phyloP scores from a whole-genome alignment of 1,140 invertebrate species.

The Scaptomyza graminum region DNA sequence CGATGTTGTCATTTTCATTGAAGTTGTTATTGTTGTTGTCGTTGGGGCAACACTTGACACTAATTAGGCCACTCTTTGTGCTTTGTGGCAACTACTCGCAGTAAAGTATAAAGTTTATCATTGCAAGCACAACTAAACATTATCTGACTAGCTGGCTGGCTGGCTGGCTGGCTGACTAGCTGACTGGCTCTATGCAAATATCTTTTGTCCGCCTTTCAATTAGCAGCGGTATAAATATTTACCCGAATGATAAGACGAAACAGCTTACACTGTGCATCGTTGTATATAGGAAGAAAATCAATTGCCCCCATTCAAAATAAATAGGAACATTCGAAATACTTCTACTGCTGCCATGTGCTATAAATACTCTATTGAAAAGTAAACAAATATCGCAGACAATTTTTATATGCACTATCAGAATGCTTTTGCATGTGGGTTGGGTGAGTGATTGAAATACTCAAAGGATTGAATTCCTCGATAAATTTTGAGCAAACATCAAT shows the following conservation, averaged over 20 bases:
- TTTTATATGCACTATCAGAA: slow-evolving; percentile 39
- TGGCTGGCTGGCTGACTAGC: slow-evolving; percentile 30
- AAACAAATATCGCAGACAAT: slow-evolving; percentile 35
- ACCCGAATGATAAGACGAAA: slow-evolving; percentile 57
- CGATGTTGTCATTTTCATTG: slow-evolving; percentile 73
- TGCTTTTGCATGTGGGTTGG: slow-evolving; percentile 13
- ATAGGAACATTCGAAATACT: slow-evolving; percentile 50
- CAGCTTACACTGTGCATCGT: slow-evolving; percentile 33
- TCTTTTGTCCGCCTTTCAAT: slow-evolving; percentile 70
- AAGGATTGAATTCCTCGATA: background rate
- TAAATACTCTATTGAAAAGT: slow-evolving; percentile 34
- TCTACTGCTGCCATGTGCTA: slow-evolving; percentile 9
- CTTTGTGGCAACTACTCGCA: slow-evolving; percentile 50
- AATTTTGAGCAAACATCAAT: slow-evolving; percentile 23
- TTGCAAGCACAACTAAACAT: slow-evolving; percentile 55
- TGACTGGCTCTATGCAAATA: slow-evolving; percentile 63
- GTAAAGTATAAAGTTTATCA: slow-evolving; percentile 53
- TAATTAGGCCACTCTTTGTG: slow-evolving; percentile 81
- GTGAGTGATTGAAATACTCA: background rate
- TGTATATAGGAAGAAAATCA: slow-evolving; percentile 71
- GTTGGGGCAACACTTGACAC: slow-evolving; percentile 78
- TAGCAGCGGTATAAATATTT: slow-evolving; percentile 69
- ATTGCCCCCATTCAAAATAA: slow-evolving; percentile 46
- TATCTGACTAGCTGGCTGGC: slow-evolving; percentile 46
- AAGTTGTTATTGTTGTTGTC: slow-evolving; percentile 46